Evolutionary conservation across 2,888 invertebrate species (phyloP).

Genomic region (Yponomeuta sedellus): DNA sequence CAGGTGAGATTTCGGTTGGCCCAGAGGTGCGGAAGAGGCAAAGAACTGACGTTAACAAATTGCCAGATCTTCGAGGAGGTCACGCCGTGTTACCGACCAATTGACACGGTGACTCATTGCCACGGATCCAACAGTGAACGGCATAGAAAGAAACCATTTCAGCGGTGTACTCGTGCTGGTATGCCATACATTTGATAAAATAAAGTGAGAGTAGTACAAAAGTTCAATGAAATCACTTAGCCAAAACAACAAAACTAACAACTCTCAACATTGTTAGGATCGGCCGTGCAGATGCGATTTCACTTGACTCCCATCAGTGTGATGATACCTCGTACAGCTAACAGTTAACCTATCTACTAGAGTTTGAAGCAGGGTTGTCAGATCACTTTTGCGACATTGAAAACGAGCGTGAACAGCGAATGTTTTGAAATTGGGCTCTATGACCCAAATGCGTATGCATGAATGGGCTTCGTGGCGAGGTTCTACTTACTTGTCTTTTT

Average conservation of each 20-base stretch:
- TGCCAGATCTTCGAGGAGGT: conserved; percentile 30
- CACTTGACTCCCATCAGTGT: conserved; percentile 13
- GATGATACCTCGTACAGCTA: conserved; percentile 10
- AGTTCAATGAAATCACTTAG: neutral
- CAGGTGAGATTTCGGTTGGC: conserved; percentile 23
- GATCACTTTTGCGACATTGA: conserved; percentile 1
- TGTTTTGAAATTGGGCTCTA: neutral
- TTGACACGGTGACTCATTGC: conserved; percentile 27
- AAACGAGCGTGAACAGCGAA: neutral
- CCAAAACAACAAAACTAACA: neutral
- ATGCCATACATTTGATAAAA: conserved; percentile 15
- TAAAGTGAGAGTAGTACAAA: conserved; percentile 6
- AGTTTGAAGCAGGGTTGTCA: conserved; percentile 12
- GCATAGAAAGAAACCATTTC: conserved; percentile 7
- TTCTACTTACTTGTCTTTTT: neutral
- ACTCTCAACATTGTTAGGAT: neutral
- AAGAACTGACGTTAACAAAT: conserved; percentile 37
- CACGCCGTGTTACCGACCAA: conserved; percentile 21
- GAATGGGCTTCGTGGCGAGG: neutral
- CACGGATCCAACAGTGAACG: conserved; percentile 15
- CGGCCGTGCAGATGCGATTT: conserved; percentile 7
- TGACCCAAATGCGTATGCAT: conserved; percentile 2
- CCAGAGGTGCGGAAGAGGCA: conserved; percentile 18
- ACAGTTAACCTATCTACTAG: conserved; percentile 13
- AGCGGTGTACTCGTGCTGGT: neutral